phyloP scores from a whole-genome alignment of 2,888 invertebrate genomes.

The Protula sp. region DNA sequence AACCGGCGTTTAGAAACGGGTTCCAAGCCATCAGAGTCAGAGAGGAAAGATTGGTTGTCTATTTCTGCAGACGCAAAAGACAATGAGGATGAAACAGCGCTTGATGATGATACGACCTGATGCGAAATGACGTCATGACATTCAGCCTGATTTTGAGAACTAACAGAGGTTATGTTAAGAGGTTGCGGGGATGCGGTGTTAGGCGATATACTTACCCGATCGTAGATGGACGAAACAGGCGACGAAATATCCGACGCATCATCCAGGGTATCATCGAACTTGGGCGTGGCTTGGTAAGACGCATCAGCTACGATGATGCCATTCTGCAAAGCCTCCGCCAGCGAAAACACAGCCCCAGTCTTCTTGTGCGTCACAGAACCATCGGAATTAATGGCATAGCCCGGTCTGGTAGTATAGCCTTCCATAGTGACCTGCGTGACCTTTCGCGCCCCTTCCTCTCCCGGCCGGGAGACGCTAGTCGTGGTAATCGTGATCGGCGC shows the following conservation, averaged over 20 bases:
- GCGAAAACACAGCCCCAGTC: constrained; percentile 12
- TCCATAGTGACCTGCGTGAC: neutral
- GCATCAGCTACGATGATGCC: constrained; percentile 10
- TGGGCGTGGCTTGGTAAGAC: constrained; percentile 2
- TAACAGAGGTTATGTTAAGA: too few relatives aligned
- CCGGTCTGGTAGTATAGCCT: constrained; percentile 1
- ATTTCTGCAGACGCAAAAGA: too few relatives aligned
- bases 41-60: too few relatives aligned
- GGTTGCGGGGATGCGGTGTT: neutral
- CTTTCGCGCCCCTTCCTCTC: neutral
- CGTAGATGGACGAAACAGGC: constrained; percentile 9
- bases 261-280: constrained; percentile 3
- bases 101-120: too few relatives aligned
- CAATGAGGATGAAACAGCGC: too few relatives aligned
- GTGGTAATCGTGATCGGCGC: neutral
- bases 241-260: constrained; percentile 3
- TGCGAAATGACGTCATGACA: too few relatives aligned
- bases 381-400: neutral
- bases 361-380: constrained; percentile 13
- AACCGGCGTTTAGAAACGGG: too few relatives aligned
- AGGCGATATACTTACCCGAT: constrained; percentile 7
- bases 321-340: constrained; percentile 14
- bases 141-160: too few relatives aligned
- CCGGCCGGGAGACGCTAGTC: too few relatives aligned
- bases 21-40: too few relatives aligned